Base-by-base conservation (phyloP, 1,140 invertebrate genomes). In the Fopius arisanus region DNA sequence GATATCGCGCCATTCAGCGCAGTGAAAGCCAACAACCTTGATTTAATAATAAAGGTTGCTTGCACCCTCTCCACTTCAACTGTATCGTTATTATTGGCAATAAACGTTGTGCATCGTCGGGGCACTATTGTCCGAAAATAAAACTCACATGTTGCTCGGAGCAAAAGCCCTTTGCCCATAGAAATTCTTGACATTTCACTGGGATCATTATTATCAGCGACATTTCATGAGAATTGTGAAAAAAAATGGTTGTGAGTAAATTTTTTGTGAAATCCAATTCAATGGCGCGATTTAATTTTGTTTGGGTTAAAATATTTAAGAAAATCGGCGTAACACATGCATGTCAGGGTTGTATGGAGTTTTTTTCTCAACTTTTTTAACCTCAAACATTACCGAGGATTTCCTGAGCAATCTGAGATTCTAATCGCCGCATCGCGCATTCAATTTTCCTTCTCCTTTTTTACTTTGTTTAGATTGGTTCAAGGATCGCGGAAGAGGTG, bases 11-110 rank as follows among this genome's bases (percentile, higher is more conserved):
- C 62, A 69, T 75, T 78, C 75, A 70, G 29, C 71, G 29, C 63
- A 80, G 80, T 81, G 81, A 82, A 83, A 82, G 80, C 81, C 77
- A 76, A 79, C 81, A 82, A 81, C 82, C 82, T 82, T 83, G 80
- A 83, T 82, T 83, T 80, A 81, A 82, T 82, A 82, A 82, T 81
- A 83, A 82, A 82, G 78, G 81, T 81, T 78, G 76, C 69, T 43
- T 59, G 23, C 23, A 28, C 19, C 54, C 54, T 12, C 54, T 28
- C 54, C 23, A 23, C 29, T 71, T 68, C 37, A 75, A 71, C 69
- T 67, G n/a, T 66, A 59, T 76, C 72, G 40, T 74, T 69, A 77
- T 77, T 78, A 70, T 72, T 70, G 33, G n/a, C 62, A 14, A 21
- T 23, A 12, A 3, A 0, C 23, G 19, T 59, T 21, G 54, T 59